Conservation (phyloP, 1,140 invertebrate genomes). For the Microplitis mediator region DNA sequence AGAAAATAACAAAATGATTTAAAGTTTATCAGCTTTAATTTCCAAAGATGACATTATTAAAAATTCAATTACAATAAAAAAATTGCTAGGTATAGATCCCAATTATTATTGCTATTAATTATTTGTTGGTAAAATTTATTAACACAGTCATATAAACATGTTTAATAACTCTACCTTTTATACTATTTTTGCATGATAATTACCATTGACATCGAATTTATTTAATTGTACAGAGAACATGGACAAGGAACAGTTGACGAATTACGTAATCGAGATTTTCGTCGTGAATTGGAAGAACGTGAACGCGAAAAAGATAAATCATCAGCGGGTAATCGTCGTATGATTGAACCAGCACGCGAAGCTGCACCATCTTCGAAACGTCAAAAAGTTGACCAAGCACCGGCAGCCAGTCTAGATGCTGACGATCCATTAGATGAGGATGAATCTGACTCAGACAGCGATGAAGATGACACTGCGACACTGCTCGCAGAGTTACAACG, state of each 20-base stretch:
- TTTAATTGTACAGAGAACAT: constrained; percentile 76
- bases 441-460: constrained; percentile 85
- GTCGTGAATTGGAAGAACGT: constrained; percentile 93
- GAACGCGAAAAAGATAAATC: constrained; percentile 72
- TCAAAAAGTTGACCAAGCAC: constrained; percentile 77
- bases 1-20: no score
- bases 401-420: constrained; percentile 90
- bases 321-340: constrained; percentile 42
- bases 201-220: neutral
- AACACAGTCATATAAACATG: neutral
- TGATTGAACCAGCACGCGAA: constrained; percentile 54
- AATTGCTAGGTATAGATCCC: no score
- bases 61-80: no score
- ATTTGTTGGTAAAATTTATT: no score
- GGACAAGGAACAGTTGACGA: constrained; percentile 94
- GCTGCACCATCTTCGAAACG: constrained; percentile 66
- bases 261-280: constrained; percentile 86
- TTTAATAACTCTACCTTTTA: neutral
- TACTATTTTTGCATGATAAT: no score
- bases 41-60: no score
- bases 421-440: constrained; percentile 92
- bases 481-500: constrained; percentile 92
- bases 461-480: constrained; percentile 93
- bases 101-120: no score
- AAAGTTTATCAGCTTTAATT: no score